phyloP scores from a whole-genome alignment of 2,888 invertebrate species.

The Ophion slaviceki region DNA sequence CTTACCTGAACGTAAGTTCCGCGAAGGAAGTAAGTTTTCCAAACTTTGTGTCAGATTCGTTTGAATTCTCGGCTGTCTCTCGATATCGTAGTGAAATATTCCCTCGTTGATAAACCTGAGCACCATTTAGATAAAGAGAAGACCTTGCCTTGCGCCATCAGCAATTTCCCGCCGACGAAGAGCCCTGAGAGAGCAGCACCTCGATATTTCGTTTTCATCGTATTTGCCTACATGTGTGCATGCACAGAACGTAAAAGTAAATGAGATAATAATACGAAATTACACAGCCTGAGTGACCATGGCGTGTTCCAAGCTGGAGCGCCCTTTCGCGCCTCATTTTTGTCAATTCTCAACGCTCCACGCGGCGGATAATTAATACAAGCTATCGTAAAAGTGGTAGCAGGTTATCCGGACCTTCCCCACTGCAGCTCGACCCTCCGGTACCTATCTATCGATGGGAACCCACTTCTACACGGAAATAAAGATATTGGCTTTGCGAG shows the following conservation, averaged over 20 bases:
- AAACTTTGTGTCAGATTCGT: background rate
- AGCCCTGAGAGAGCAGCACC: constrained; percentile 1
- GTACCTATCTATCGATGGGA: constrained; percentile 7
- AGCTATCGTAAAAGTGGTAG: constrained; percentile 39
- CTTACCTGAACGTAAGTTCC: background rate
- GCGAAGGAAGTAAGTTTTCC: background rate
- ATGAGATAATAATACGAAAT: constrained; percentile 79
- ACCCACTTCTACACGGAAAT: constrained; percentile 7
- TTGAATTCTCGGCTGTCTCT: background rate
- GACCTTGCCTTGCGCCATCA: background rate
- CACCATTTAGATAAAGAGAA: background rate
- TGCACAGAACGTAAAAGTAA: constrained; percentile 67
- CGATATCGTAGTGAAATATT: background rate
- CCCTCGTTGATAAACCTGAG: constrained; percentile 2
- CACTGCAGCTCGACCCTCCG: constrained; percentile 20
- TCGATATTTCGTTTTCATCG: constrained; percentile 33
- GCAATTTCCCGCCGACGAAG: background rate
- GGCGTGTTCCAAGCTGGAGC: constrained; percentile 65
- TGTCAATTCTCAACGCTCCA: constrained; percentile 69
- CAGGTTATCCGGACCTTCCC: constrained; percentile 42
- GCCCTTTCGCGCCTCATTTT: constrained; percentile 53
- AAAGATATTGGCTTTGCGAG: constrained; percentile 9
- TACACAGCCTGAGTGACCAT: constrained; percentile 76
- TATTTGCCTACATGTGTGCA: constrained; percentile 2
- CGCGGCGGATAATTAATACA: constrained; percentile 57